A percentile compares a stretch with the other conserved stretches of the same genome.
These are phyloP conservation scores for Cryptops parisi DNA, from an alignment of 2,888 invertebrate genomes.

Conservation along the genomic window DNA sequence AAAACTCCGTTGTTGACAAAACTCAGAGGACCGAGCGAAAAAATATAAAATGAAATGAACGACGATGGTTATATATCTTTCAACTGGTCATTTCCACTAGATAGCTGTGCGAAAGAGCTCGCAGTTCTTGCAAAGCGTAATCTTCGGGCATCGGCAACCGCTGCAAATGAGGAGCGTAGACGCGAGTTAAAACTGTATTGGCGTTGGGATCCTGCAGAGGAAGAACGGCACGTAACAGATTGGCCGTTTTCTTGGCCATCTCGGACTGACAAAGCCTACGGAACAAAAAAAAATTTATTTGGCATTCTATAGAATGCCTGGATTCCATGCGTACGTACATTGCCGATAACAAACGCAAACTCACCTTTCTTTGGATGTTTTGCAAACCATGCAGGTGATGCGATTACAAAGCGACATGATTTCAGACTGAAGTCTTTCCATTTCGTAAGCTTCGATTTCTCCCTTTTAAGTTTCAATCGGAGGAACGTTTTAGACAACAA, in stretches of 20 bases:
- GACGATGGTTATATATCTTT: background rate
- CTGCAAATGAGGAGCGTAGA: conserved; percentile 37
- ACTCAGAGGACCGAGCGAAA: background rate
- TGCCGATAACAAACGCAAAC: background rate
- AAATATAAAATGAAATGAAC: background rate
- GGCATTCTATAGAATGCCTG: too few species aligned
- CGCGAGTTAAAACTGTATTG: conserved; percentile 27
- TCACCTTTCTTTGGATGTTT: conserved; percentile 40
- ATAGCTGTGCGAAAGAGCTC: conserved; percentile 27
- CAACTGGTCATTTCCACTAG: conserved; percentile 25
- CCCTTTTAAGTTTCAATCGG: conserved; percentile 22
- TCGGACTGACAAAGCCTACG: conserved; percentile 42
- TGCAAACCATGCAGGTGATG: conserved; percentile 37
- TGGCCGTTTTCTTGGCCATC: conserved; percentile 41
- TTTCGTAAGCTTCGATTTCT: conserved; percentile 29
- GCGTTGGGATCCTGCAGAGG: conserved; percentile 21
- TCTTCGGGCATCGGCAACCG: conserved; percentile 45
- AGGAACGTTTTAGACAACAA: too few species aligned
- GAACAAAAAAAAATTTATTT: too few species aligned
- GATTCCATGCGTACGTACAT: background rate
- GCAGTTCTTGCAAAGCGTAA: conserved; percentile 40
- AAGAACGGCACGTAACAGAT: conserved; percentile 37
- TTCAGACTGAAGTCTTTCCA: conserved; percentile 39
- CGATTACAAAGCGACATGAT: conserved; percentile 38
- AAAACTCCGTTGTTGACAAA: background rate